Base-by-base conservation (phyloP, 2,888 invertebrate species). In the Polymixis lichenea region DNA sequence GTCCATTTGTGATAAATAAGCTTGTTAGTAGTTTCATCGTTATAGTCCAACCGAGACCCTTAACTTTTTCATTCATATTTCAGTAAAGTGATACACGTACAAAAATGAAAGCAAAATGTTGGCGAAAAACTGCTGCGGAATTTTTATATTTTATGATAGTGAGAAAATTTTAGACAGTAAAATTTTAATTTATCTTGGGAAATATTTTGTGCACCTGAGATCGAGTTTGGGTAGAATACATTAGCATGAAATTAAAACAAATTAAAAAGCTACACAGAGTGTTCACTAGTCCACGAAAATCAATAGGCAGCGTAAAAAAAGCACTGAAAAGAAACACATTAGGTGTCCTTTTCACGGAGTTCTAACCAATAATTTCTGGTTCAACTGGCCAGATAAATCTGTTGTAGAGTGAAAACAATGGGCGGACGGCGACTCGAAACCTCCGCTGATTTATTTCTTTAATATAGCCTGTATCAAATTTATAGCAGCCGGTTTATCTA, bases 331-430 rank as follows among this genome's bases (percentile, higher is more conserved):
- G 80, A 86, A 86, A 88, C 86, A 83, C 76, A 87, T 84, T 86
- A 89, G 83, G 87, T 89, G 89, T 89, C 89, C 90, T 89, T 89
- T 91, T 90, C 88, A 91, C 91, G 90, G 91, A 87, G 85, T 87
- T 89, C 87, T 90, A 88, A 86, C 84, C 92, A 91, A 93, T 93
- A 90, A 90, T 88, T 93, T 93, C 93, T 92, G 89, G 91, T 89
- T 91, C 91, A 91, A 88, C 90, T 91, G 85, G 83, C 90, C 85
- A 88, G 90, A 91, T 88, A 89, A 91, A 91, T 90, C 89, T 91
- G 90, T 88, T 88, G 86, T 88, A 83, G 86, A 88, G 87, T 89
- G 87, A 87, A 89, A 88, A 88, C 88, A 89, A 87, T 85, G 84
- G 85, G 82, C 84, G 80, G 75, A 65, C 69, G 82, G 75, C 65